Percentiles rank a stretch among this genome's conserved stretches.
Conservation (phyloP, 2,113 vertebrate species). For the Hippocampus mohnikei region DNA sequence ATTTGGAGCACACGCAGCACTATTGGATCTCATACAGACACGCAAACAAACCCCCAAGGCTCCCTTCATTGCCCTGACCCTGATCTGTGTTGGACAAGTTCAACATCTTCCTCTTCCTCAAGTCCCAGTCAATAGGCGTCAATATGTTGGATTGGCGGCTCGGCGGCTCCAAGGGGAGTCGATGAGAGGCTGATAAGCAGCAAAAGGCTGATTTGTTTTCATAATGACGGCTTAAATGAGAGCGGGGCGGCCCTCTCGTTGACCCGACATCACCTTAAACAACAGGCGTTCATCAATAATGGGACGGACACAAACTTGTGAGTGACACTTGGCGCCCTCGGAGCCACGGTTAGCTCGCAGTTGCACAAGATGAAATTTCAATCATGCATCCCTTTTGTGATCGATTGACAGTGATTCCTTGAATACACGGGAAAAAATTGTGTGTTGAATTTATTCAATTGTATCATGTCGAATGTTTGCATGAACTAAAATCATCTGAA, state of each 20-base stretch:
- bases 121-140: slow-evolving; percentile 72
- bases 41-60: slow-evolving; percentile 33
- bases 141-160: slow-evolving; percentile 60
- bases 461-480: too few species aligned
- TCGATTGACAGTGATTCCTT: too few species aligned
- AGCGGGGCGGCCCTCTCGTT: slow-evolving; percentile 34
- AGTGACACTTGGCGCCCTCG: not conserved
- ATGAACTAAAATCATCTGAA: too few species aligned
- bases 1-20: slow-evolving; percentile 49
- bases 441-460: too few species aligned
- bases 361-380: not conserved
- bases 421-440: too few species aligned
- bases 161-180: slow-evolving; percentile 63
- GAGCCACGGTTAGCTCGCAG: not conserved
- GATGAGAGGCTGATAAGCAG: slow-evolving; percentile 70
- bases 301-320: slow-evolving; percentile 25
- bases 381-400: not conserved
- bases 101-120: slow-evolving; percentile 67
- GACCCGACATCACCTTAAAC: slow-evolving; percentile 60
- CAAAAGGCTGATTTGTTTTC: slow-evolving; percentile 75
- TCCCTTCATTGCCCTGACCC: slow-evolving; percentile 63
- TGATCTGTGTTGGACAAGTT: slow-evolving; percentile 66
- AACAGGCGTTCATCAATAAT: slow-evolving; percentile 54
- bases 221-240: slow-evolving; percentile 75
- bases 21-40: slow-evolving; percentile 45